Evolutionary conservation across 2,888 invertebrate species (phyloP).

Genomic region (Chromoteleia sp.): DNA sequence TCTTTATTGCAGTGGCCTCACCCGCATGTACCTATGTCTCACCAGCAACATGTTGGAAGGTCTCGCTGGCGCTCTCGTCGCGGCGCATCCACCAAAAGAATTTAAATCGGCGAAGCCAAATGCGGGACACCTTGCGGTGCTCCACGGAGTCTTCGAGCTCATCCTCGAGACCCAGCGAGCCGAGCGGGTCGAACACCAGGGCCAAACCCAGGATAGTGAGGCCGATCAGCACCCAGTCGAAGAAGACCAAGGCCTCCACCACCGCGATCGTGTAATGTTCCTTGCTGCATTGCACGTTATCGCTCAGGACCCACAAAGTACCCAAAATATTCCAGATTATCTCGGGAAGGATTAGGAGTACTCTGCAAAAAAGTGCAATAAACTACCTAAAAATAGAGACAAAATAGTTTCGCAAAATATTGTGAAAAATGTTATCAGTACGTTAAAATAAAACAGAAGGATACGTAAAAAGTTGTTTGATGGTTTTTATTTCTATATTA

Average conservation of each 20-base stretch:
- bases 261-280: conserved; percentile 90
- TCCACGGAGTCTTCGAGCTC: conserved; percentile 86
- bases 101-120: conserved; percentile 91
- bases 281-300: conserved; percentile 88
- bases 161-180: conserved; percentile 82
- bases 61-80: conserved; percentile 91
- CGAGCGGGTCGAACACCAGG: conserved; percentile 93
- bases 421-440: no score
- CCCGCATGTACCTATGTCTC: conserved; percentile 83
- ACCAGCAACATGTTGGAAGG: conserved; percentile 92
- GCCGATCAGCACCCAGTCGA: conserved; percentile 92
- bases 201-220: conserved; percentile 91
- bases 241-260: conserved; percentile 91
- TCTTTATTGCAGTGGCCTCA: conserved; percentile 70
- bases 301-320: conserved; percentile 92
- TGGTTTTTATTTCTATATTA: no score
- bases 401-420: no score
- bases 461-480: no score
- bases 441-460: no score
- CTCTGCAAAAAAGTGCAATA: conserved; percentile 84
- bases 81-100: conserved; percentile 90
- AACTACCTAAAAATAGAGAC: neutral
- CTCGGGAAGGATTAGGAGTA: conserved; percentile 91
- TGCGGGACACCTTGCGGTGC: conserved; percentile 89
- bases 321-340: conserved; percentile 92